These are phyloP conservation scores for Gallinago solitaria DNA, from an alignment of 2,797 vertebrate genomes.

Conservation along the genomic window DNA sequence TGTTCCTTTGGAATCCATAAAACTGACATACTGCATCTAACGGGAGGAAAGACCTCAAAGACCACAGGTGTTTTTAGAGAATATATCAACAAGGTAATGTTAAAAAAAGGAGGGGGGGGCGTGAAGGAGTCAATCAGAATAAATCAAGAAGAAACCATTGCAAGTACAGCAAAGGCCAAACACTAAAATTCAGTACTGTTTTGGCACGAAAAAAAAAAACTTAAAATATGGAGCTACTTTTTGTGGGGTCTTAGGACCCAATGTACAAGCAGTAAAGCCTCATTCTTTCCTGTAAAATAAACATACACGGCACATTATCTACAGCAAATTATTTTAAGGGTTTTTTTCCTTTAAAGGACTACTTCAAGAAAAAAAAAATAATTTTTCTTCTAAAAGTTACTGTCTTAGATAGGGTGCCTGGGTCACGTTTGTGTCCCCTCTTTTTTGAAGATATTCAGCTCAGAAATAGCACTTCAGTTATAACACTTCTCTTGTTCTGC, in stretches of 20 bases:
- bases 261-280: background rate
- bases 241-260: background rate
- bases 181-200: background rate
- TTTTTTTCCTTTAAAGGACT: background rate
- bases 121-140: background rate
- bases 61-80: background rate
- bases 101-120: background rate
- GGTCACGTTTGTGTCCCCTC: rapidly evolving
- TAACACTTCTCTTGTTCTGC: background rate
- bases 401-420: background rate
- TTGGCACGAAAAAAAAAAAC: background rate
- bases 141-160: background rate
- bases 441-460: background rate
- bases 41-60: background rate
- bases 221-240: background rate
- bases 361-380: background rate
- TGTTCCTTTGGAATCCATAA: background rate
- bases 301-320: background rate
- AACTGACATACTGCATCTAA: background rate
- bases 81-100: background rate
- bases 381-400: background rate
- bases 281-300: background rate
- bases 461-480: background rate
- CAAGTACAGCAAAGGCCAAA: background rate
- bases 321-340: background rate